Evolutionary conservation across 2,113 vertebrate species (phyloP).

Genomic region (Coreoperca whiteheadi): DNA sequence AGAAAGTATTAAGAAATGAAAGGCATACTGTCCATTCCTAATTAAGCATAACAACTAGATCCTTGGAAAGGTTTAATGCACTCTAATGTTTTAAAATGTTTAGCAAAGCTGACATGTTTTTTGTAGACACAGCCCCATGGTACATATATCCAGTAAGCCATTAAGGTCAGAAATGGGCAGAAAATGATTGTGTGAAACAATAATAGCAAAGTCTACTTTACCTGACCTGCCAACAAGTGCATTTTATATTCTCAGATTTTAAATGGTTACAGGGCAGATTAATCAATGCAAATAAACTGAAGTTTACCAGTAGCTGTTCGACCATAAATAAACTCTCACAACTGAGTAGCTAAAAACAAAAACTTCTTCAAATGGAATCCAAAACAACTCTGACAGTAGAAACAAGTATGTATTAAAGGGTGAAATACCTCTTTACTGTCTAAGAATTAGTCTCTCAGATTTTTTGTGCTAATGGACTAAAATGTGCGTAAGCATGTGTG

Average conservation of each 20-base stretch:
- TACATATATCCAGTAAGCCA: neutral
- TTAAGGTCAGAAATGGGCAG: neutral
- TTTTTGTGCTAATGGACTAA: slow-evolving; percentile 14
- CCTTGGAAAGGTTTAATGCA: neutral
- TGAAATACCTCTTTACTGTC: slow-evolving; percentile 64
- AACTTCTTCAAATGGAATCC: too few relatives aligned
- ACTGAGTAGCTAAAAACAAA: neutral
- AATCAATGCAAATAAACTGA: neutral
- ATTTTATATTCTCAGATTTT: neutral
- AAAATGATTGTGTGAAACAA: neutral
- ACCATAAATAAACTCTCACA: neutral
- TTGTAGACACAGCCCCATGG: neutral
- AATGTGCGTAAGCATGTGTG: slow-evolving; percentile 17
- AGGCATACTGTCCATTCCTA: neutral
- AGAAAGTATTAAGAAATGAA: neutral
- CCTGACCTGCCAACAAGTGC: neutral
- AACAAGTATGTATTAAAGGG: slow-evolving; percentile 6
- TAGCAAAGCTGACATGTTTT: neutral
- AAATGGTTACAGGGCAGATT: neutral
- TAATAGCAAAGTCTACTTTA: neutral
- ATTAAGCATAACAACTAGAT: neutral
- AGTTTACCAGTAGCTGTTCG: neutral
- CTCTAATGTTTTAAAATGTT: neutral
- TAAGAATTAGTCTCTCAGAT: neutral
- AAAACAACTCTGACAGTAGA: neutral